Evolutionary conservation across 2,888 invertebrate genomes (phyloP), one percentile per base, ranked within the genome.

Genomic region (Drosophila mulleri): DNA sequence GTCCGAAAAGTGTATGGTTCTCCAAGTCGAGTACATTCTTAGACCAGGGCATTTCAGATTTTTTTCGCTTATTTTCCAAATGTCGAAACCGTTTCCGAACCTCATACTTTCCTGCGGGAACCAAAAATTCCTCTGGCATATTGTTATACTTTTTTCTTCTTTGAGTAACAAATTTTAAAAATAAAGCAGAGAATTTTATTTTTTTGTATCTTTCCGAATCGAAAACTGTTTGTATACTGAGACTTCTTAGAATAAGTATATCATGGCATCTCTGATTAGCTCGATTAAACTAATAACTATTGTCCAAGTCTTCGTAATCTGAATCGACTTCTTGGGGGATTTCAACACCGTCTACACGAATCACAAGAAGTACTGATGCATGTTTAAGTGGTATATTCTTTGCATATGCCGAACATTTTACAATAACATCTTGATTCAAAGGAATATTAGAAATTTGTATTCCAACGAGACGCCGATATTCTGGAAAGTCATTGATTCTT

Each of bases 21-120:
- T 86, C 83, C 56, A 90, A 32, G 47, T 86, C 67, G 11, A 86
- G 57, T 0, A 86, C 23, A 20, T 48, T 23, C 47, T 90, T 88
- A 1, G 54, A 23, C 90, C 86, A 90, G 1, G 89, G 87, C 52
- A 86, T 11, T 8, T 81, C 77, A 39, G 59, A 70, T 2, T 52
- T 61, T 7, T 61, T 58, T 1, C 75, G 73, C 2, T 7, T 9
- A 6, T 50, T 9, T 16, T 75, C 73, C 32, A 75, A 74, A 6
- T 65, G 61, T 3, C 86, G 86, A 53, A 81, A 83, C 42, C 79
- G 78, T 54, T 90, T 86, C 0, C 41, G 62, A 6, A 88, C 52
- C 9, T 45, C 63, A 54, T 90, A 85, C 0, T 59, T 12, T 12
- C 86, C 86, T 20, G 82, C 56, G 4, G 70, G 45, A 41, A 71